Conservation (phyloP, 2,113 vertebrate species). For the Xenopus laevis region DNA sequence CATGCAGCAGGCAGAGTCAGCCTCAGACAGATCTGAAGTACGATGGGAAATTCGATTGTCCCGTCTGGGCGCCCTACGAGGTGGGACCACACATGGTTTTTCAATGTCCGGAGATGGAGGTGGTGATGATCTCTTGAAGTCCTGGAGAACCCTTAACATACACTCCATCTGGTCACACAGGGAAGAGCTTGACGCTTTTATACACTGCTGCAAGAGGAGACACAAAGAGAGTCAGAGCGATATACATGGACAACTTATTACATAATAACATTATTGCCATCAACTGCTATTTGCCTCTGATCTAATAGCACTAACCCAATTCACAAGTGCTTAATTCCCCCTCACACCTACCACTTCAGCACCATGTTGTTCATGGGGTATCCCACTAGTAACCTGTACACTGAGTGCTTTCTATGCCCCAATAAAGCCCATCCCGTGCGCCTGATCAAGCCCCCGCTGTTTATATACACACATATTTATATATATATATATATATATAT, state of each 20-base stretch:
- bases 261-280: background rate
- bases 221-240: slow-evolving; percentile 29
- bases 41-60: slow-evolving; percentile 58
- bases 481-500: too few relatives aligned
- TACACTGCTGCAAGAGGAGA: slow-evolving; percentile 68
- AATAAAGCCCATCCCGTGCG: too few relatives aligned
- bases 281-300: too few relatives aligned
- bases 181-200: slow-evolving; percentile 68
- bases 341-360: too few relatives aligned
- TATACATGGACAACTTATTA: background rate
- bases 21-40: slow-evolving; percentile 70
- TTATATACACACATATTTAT: too few relatives aligned
- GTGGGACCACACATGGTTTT: slow-evolving; percentile 53
- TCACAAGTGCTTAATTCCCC: too few relatives aligned
- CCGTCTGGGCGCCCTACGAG: slow-evolving; percentile 48
- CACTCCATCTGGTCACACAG: slow-evolving; percentile 71
- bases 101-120: slow-evolving; percentile 4
- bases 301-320: too few relatives aligned
- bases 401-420: too few relatives aligned
- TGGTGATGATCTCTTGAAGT: slow-evolving; percentile 57
- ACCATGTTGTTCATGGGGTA: too few relatives aligned
- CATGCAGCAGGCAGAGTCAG: slow-evolving; percentile 83
- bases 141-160: slow-evolving; percentile 70
- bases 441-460: too few relatives aligned
- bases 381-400: too few relatives aligned